Evolutionary conservation across 2,797 vertebrate species (phyloP).

Genomic region (Chaenodraco wilsoni): DNA sequence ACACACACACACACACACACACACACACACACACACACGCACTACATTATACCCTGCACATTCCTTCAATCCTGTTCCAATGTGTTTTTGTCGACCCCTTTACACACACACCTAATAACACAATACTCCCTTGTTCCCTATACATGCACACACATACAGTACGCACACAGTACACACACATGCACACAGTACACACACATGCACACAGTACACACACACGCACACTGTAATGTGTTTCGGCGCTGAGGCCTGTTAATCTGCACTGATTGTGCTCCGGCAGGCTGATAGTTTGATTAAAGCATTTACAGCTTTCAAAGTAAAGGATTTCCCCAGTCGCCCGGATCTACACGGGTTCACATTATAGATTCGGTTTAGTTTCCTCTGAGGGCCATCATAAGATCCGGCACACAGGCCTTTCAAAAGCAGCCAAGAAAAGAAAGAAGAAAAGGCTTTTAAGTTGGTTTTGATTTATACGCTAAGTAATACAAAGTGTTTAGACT

Average conservation of each 20-base stretch:
- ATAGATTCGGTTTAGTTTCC: constrained; percentile 5
- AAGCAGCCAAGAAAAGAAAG: not conserved
- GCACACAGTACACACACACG: not conserved
- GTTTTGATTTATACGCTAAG: not conserved
- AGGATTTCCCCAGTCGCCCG: constrained; percentile 7
- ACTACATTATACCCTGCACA: not conserved
- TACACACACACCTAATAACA: no score
- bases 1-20: not conserved
- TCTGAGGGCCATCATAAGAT: not conserved
- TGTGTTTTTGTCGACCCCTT: no score
- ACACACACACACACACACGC: constrained; percentile 11
- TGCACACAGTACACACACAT: not conserved
- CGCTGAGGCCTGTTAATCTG: constrained; percentile 13
- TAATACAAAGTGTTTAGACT: rapidly evolving
- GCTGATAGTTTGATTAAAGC: constrained; percentile 31
- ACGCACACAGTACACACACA: not conserved
- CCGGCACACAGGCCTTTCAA: not conserved
- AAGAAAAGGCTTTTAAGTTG: not conserved
- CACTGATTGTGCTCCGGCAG: not conserved
- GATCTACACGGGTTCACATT: constrained; percentile 4
- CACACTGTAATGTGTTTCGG: constrained; percentile 4
- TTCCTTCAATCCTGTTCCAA: no score
- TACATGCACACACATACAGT: not conserved
- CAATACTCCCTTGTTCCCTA: no score
- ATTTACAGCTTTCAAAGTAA: constrained; percentile 11